A percentile compares a stretch with the other conserved stretches of the same genome.
Conservation (phyloP, 2,113 vertebrate genomes). For the Tyto alba region DNA sequence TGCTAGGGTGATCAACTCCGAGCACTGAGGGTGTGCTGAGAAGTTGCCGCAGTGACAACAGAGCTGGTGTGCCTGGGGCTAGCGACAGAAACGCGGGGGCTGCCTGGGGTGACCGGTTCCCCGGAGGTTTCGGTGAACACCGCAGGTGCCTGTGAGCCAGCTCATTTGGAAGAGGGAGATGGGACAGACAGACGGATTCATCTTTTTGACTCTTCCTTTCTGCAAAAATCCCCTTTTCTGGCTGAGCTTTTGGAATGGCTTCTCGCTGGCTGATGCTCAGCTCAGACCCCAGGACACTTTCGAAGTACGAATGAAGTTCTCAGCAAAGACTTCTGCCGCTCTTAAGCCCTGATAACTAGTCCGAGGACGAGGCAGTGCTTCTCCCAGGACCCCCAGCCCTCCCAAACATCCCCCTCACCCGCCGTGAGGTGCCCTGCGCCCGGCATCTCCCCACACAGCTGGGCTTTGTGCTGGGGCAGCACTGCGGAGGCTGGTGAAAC, state of each 20-base stretch:
- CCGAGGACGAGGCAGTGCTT: not conserved
- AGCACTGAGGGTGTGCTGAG: not conserved
- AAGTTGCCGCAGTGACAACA: not conserved
- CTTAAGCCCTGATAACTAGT: not conserved
- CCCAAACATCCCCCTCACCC: not conserved
- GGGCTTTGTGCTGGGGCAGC: not conserved
- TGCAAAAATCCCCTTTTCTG: not conserved
- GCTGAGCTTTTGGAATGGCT: not conserved
- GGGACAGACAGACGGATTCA: not conserved
- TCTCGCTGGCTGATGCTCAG: not conserved
- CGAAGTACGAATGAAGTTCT: not conserved
- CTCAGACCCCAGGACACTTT: not conserved
- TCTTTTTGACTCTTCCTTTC: not conserved
- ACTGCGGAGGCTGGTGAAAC: fast-evolving
- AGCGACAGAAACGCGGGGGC: not conserved
- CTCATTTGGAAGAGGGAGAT: not conserved
- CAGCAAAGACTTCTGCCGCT: not conserved
- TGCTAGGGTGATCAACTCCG: not conserved
- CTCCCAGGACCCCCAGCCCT: not conserved
- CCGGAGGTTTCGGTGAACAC: not conserved
- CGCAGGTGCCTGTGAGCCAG: fast-evolving
- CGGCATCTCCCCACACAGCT: not conserved
- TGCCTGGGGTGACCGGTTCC: not conserved
- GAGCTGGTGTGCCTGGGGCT: not conserved
- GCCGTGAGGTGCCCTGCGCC: not conserved